Evolutionary conservation across 2,797 vertebrate species (phyloP), one percentile per base, ranked within the genome.

Genomic region (Enteromius mattozi): DNA sequence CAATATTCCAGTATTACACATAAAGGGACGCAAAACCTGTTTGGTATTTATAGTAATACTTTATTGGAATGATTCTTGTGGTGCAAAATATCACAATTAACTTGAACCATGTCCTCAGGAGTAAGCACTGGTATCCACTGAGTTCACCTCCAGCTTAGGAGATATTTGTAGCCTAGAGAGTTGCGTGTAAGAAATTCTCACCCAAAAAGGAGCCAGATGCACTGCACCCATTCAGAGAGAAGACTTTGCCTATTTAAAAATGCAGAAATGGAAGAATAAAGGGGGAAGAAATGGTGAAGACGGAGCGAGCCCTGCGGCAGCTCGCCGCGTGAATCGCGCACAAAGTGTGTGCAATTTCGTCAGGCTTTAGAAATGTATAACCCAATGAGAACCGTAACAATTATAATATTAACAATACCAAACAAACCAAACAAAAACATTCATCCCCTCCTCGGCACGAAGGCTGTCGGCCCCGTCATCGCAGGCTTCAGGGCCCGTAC

Each of bases 61-160:
- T 93, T 95, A 95, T 95, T 95, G 93, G 93, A 95, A 94, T 94
- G 94, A 95, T 92, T 92, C 88, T 93, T 89, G 93, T 92, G 92
- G 94, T 94, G 93, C 91, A 94, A 94, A 94, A 95, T 93, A 94
- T 93, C 92, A 93, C 93, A 94, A 91, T 90, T 91, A 59, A 87
- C 90, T 88, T 92, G 89, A 89, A 88, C 86, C 85, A 87, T 91
- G 92, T 86, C 76, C 83, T 83, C 85, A 81, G 83, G 61, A 81
- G 45, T 74, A 54, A 63, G 79, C 47, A 45, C 75, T 78, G 88
- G 89, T 87, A 90, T 90, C 92, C 89, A 91, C 86, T 92, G 92
- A 89, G 89, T 87, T 74, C 69, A 35, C 37, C 82, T 78, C 82
- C 82, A 78, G 74, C 63, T 69, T n/a, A 5, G 74, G 82, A 83